Evolutionary conservation across 2,888 invertebrate species (phyloP).

Genomic region (Apotomis turbidana): DNA sequence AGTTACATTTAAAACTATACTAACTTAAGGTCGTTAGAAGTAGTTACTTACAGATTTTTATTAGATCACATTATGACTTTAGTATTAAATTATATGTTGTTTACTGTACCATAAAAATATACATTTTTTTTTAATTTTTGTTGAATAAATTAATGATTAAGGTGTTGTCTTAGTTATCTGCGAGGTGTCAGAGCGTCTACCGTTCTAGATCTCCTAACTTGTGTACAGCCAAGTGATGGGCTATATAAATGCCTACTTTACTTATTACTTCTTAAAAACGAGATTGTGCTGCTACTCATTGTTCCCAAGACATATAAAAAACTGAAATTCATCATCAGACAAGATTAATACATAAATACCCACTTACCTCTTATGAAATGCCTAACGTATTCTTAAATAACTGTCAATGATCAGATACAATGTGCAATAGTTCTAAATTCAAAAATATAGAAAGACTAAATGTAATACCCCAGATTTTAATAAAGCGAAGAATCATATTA

Average conservation of each 20-base stretch:
- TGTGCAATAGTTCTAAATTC: not conserved
- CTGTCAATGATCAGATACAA: not conserved
- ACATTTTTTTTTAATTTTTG: too few relatives aligned
- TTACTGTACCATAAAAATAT: too few relatives aligned
- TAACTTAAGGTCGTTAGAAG: not conserved
- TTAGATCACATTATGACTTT: not conserved
- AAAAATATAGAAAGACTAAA: not conserved
- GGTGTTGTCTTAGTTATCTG: not conserved
- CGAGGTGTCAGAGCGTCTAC: conserved; percentile 27
- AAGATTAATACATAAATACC: not conserved
- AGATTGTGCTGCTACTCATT: not conserved
- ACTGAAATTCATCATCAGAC: conserved; percentile 24
- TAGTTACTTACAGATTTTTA: not conserved
- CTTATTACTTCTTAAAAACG: not conserved
- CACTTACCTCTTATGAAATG: not conserved
- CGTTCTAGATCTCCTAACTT: not conserved
- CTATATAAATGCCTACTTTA: not conserved
- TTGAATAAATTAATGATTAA: too few relatives aligned
- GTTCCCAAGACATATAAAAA: not conserved
- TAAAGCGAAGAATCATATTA: too few relatives aligned
- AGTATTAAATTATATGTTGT: too few relatives aligned
- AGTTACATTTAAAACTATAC: not conserved
- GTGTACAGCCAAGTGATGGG: conserved; percentile 31
- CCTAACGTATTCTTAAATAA: not conserved
- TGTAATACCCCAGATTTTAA: not conserved